Evolutionary conservation across 2,113 vertebrate genomes (phyloP).

Genomic region (Onychorhynchus coronatus): DNA sequence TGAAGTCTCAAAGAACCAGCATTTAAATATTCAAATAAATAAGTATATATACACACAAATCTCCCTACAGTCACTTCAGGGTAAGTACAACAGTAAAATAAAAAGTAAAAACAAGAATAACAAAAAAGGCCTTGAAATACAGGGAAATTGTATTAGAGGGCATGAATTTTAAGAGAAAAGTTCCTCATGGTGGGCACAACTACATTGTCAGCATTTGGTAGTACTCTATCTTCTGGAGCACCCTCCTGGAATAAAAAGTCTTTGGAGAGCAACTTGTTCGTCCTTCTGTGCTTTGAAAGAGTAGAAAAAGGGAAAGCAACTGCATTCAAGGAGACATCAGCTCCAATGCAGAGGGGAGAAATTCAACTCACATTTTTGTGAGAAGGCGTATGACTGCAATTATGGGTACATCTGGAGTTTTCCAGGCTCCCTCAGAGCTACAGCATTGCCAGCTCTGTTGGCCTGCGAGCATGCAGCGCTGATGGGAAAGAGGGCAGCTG

Average conservation of each 20-base stretch:
- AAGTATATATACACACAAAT: not conserved
- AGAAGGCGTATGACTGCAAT: not conserved
- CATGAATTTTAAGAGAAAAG: not conserved
- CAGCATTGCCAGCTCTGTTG: not conserved
- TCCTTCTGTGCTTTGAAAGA: not conserved
- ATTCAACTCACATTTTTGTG: not conserved
- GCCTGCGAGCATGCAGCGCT: not conserved
- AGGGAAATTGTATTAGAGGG: not conserved
- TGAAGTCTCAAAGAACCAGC: not conserved
- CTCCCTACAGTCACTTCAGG: not conserved
- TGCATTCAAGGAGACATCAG: fast-evolving
- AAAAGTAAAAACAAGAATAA: not conserved
- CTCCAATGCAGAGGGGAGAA: not conserved
- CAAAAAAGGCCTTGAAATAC: not conserved
- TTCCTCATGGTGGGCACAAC: not conserved
- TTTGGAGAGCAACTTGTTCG: not conserved
- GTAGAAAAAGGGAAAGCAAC: not conserved
- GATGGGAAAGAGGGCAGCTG: not conserved
- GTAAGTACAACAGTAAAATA: not conserved
- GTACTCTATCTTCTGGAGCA: not conserved
- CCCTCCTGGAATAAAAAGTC: not conserved
- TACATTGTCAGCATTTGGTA: not conserved
- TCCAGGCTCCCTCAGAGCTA: not conserved
- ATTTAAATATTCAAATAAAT: not conserved
- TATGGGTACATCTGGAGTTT: not conserved